Percentiles rank a stretch among this genome's conserved stretches.
Conservation (phyloP, 1,140 invertebrate species). For the Medauroidea extradentata region DNA sequence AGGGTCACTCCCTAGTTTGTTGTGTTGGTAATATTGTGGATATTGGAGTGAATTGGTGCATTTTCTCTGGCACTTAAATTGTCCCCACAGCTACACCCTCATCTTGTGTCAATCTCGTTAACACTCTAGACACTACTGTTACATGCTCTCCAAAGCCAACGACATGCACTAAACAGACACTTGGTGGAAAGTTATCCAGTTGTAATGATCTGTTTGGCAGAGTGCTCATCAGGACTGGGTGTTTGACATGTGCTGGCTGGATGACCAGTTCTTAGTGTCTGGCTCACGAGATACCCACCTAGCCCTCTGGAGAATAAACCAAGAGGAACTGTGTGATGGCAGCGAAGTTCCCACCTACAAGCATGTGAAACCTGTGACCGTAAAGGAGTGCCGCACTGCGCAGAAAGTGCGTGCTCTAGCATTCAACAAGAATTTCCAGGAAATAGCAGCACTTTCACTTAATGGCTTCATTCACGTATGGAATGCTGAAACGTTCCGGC, state of each 20-base stretch:
- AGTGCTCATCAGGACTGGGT: slow-evolving; percentile 89
- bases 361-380: slow-evolving; percentile 61
- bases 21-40: too few species aligned
- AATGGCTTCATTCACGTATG: slow-evolving; percentile 90
- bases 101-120: too few species aligned
- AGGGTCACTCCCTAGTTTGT: too few species aligned
- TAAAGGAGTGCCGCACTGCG: slow-evolving; percentile 67
- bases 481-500: slow-evolving; percentile 77
- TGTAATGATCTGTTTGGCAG: slow-evolving; percentile 34
- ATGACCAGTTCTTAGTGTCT: slow-evolving; percentile 92
- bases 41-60: too few species aligned
- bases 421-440: slow-evolving; percentile 79
- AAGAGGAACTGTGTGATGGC: slow-evolving; percentile 46
- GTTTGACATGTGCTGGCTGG: slow-evolving; percentile 93
- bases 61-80: too few species aligned
- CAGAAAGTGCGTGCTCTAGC: slow-evolving; percentile 84
- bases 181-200: neutral
- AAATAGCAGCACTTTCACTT: slow-evolving; percentile 86
- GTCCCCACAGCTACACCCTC: too few species aligned
- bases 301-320: slow-evolving; percentile 69
- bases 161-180: too few species aligned
- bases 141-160: too few species aligned
- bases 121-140: too few species aligned
- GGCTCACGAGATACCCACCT: slow-evolving; percentile 87
- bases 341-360: slow-evolving; percentile 39